Evolutionary conservation across 2,113 vertebrate species (phyloP), one percentile per base, ranked within the genome.

Genomic region (Rhinopithecus roxellana): DNA sequence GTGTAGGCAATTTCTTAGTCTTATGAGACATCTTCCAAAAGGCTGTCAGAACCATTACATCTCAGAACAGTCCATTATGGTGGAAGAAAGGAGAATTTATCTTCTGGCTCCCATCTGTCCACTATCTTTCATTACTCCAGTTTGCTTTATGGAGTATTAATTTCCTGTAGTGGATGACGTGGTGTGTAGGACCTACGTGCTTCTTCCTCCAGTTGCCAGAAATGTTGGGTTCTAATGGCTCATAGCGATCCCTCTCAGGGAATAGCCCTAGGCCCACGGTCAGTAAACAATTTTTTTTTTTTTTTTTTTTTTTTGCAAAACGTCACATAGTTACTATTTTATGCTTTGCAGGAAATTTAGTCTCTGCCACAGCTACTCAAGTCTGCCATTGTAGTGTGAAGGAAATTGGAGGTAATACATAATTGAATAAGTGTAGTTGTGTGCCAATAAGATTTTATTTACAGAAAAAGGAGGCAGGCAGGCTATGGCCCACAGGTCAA

Each of bases 11-110:
- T 48, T 88, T 8, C n/a, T 57, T 38, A 45, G n/a, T 89, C 20
- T 88, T 92, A 90, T 6, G 43, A 95, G 50, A 43, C 35, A 57
- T 75, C 40, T 94, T 87, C 52, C 96, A 75, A 92, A 97, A 88
- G 27, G 11, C 30, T 86, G 9, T 83, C 57, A 69, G 38, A 86
- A 81, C 22, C 35, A 32, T 27, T 59, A 8, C 10, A 86, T 95
- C 48, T 85, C 45, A 96, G 23, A 96, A 92, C 2, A 94, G 67
- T 81, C 69, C 40, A 79, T 74, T 50, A 40, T 23, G 32, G 38
- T 43, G 17, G 3, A 87, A 90, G 23, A 87, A 90, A 89, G 17
- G 45, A 93, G 74, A 92, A 78, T 61, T 67, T 86, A 61, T 82
- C 13, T 20, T 77, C 43, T 89, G 52, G 13, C 22, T 86, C 35